phyloP scores from a whole-genome alignment of 2,113 vertebrate species.

The Cercopithecus mona region DNA sequence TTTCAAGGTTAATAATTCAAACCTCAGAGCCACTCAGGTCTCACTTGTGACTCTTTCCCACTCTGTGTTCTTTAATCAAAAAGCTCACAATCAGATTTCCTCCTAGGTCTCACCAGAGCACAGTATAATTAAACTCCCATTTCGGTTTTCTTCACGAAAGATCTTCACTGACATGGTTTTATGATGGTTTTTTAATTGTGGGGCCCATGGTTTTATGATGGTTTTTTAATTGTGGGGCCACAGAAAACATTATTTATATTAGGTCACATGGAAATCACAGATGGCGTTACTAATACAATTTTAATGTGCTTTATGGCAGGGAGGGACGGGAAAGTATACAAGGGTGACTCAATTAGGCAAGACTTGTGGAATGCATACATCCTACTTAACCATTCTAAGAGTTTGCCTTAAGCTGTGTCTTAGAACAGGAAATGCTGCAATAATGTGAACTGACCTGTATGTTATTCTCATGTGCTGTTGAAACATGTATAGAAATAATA shows the following conservation, averaged over 20 bases:
- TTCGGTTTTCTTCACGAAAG: neutral
- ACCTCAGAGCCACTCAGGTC: neutral
- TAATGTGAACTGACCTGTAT: neutral
- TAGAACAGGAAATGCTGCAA: conserved; percentile 44
- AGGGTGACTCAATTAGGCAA: conserved; percentile 25
- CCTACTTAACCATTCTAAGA: neutral
- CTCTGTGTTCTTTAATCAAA: neutral
- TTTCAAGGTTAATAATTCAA: neutral
- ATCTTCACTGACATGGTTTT: neutral
- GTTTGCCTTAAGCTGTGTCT: neutral
- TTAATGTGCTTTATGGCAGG: neutral
- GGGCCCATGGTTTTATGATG: neutral
- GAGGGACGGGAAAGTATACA: conserved; percentile 27
- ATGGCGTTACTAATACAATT: neutral
- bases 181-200: neutral
- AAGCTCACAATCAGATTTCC: neutral
- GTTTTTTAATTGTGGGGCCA: neutral
- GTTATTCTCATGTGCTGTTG: conserved; percentile 27
- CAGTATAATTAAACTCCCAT: neutral
- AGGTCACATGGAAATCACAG: neutral
- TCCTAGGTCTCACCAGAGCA: neutral
- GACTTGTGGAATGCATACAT: neutral
- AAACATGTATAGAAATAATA: conserved; percentile 47
- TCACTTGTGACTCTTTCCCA: neutral
- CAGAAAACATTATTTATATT: neutral